Percentiles rank a stretch among this genome's conserved stretches.
phyloP scores from a whole-genome alignment of 2,888 invertebrate genomes.

The Drosophila affinis region DNA sequence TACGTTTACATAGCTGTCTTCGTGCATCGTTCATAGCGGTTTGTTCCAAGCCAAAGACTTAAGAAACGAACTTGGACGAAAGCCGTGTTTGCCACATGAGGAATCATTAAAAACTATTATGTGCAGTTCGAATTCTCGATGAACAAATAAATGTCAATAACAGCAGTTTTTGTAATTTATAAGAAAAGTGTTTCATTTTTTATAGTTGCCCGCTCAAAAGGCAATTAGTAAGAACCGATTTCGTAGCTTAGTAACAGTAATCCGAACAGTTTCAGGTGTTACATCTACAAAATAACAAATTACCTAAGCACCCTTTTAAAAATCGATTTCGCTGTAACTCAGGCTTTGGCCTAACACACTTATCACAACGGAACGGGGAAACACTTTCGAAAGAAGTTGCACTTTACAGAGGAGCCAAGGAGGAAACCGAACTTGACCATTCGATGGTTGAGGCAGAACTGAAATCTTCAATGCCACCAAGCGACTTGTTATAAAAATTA shows the following conservation, averaged over 20 bases:
- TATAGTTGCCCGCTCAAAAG: not conserved
- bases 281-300: slow-evolving; percentile 1
- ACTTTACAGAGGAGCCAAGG: slow-evolving; percentile 28
- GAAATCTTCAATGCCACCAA: slow-evolving; percentile 60
- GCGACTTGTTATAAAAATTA: slow-evolving; percentile 75
- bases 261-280: not conserved
- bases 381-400: slow-evolving; percentile 32
- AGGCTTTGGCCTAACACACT: slow-evolving; percentile 1
- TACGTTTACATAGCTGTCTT: slow-evolving; percentile 42
- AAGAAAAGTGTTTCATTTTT: not conserved
- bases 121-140: not conserved
- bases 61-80: slow-evolving; percentile 2
- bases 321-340: slow-evolving; percentile 16
- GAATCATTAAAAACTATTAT: not conserved
- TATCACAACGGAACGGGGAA: slow-evolving; percentile 36
- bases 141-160: not conserved
- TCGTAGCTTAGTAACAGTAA: not conserved
- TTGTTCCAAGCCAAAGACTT: slow-evolving; percentile 33
- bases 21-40: slow-evolving; percentile 50
- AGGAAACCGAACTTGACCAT: slow-evolving; percentile 64
- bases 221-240: not conserved
- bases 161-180: not conserved
- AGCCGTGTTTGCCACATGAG: slow-evolving; percentile 1
- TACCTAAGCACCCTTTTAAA: slow-evolving; percentile 31
- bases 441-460: slow-evolving; percentile 71